A percentile compares a stretch with the other conserved stretches of the same genome.
Evolutionary conservation across 2,888 invertebrate genomes (phyloP).

Genomic region (Perizoma affinitatum): DNA sequence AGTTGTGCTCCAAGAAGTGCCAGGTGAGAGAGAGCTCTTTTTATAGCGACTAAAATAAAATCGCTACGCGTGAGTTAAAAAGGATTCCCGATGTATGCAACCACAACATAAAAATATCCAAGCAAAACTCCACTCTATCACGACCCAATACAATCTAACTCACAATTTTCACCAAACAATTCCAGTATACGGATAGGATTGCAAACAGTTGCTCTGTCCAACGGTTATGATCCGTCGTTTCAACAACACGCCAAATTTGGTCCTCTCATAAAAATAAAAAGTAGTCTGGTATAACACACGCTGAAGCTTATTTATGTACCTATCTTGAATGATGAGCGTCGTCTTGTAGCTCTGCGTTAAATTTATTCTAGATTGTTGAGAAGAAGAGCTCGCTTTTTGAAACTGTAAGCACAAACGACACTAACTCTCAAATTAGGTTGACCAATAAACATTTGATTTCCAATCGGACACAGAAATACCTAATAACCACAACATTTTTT

Average conservation of each 20-base stretch:
- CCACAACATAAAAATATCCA: constrained; percentile 45
- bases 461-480: no score
- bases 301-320: constrained; percentile 61
- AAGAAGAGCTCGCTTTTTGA: constrained; percentile 17
- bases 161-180: constrained; percentile 53
- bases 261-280: constrained; percentile 77
- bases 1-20: constrained; percentile 56
- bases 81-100: constrained; percentile 58
- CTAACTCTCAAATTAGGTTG: not conserved
- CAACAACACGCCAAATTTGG: constrained; percentile 78
- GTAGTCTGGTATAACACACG: constrained; percentile 66
- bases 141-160: constrained; percentile 46
- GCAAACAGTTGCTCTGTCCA: constrained; percentile 77
- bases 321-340: constrained; percentile 44
- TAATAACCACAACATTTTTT: not conserved
- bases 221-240: constrained; percentile 78
- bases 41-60: constrained; percentile 69
- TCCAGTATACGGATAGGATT: constrained; percentile 67
- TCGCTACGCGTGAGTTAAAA: constrained; percentile 62
- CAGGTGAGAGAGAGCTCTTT: constrained; percentile 66
- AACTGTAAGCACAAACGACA: not conserved
- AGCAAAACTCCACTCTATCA: constrained; percentile 48
- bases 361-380: constrained; percentile 30
- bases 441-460: no score
- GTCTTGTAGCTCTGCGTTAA: constrained; percentile 37